phyloP scores from a whole-genome alignment of 2,888 invertebrate species.

The Operophtera brumata region DNA sequence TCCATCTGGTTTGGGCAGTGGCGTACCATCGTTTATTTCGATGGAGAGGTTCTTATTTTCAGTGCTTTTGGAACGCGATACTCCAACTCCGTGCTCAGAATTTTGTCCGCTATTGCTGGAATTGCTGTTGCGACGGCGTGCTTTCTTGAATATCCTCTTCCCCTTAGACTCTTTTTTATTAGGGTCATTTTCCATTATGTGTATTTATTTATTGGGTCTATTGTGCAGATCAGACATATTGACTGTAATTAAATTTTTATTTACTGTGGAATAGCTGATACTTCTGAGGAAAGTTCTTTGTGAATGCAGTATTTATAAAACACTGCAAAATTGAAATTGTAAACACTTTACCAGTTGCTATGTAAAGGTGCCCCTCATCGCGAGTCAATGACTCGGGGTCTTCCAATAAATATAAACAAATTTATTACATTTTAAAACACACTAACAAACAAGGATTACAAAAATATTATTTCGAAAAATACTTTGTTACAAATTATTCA shows the following conservation, averaged over 20 bases:
- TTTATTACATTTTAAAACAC: conserved; percentile 52
- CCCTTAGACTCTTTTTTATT: conserved; percentile 75
- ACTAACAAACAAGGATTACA: conserved; percentile 36
- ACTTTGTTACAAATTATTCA: conserved; percentile 35
- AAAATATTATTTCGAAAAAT: conserved; percentile 39
- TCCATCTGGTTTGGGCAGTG: conserved; percentile 58
- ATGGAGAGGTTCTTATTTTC: conserved; percentile 54
- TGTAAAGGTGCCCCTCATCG: conserved; percentile 57
- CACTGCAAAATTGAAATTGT: conserved; percentile 9
- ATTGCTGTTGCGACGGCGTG: conserved; percentile 66
- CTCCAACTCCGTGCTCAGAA: conserved; percentile 50
- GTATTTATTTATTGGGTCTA: conserved; percentile 47
- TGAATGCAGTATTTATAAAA: not conserved
- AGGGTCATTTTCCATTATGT: conserved; percentile 78
- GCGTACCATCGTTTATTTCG: conserved; percentile 55
- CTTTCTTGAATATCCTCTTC: conserved; percentile 72
- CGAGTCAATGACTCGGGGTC: conserved; percentile 53
- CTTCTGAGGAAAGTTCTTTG: not conserved
- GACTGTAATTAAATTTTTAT: conserved; percentile 48
- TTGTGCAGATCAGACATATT: conserved; percentile 57
- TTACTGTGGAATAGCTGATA: not conserved
- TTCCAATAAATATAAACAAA: conserved; percentile 39
- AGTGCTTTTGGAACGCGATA: conserved; percentile 62
- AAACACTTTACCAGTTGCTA: conserved; percentile 52
- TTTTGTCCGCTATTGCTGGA: conserved; percentile 58